Conservation (phyloP, 1,140 invertebrate genomes). For the Ips typographus region DNA sequence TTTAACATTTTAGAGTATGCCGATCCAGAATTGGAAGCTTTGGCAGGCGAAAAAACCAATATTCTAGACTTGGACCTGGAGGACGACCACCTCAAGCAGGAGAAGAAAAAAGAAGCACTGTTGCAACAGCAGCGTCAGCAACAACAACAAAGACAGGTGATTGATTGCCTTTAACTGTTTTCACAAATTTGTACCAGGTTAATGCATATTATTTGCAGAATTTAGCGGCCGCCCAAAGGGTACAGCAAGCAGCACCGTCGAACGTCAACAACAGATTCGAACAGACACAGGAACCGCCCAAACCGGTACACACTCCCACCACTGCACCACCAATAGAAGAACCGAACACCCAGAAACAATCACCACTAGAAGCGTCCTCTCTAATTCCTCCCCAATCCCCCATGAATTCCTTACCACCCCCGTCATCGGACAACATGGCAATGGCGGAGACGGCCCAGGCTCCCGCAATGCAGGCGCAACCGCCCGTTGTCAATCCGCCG, state of each 20-base stretch:
- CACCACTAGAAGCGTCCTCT: neutral
- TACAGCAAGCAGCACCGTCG: neutral
- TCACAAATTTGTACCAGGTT: too few relatives aligned
- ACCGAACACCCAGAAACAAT: neutral
- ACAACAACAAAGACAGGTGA: slow-evolving; percentile 14
- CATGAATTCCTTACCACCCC: neutral
- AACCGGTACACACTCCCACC: neutral
- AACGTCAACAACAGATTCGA: neutral
- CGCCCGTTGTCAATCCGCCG: neutral
- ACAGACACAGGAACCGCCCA: neutral
- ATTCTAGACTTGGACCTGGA: slow-evolving; percentile 73
- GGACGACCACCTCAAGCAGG: slow-evolving; percentile 64
- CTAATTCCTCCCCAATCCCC: neutral
- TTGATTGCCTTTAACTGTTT: too few relatives aligned
- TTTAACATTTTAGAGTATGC: slow-evolving; percentile 96
- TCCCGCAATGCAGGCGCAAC: slow-evolving; percentile 1
- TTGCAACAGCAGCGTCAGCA: slow-evolving; percentile 21
- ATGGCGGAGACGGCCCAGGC: neutral
- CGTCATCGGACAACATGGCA: neutral
- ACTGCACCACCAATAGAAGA: neutral
- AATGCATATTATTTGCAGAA: too few relatives aligned
- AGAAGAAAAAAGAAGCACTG: slow-evolving; percentile 53
- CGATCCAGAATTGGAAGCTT: slow-evolving; percentile 87
- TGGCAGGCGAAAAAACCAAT: slow-evolving; percentile 73
- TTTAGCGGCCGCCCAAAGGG: neutral